Conservation (phyloP, 1,140 invertebrate species). For the Drosophila malerkotliana region DNA sequence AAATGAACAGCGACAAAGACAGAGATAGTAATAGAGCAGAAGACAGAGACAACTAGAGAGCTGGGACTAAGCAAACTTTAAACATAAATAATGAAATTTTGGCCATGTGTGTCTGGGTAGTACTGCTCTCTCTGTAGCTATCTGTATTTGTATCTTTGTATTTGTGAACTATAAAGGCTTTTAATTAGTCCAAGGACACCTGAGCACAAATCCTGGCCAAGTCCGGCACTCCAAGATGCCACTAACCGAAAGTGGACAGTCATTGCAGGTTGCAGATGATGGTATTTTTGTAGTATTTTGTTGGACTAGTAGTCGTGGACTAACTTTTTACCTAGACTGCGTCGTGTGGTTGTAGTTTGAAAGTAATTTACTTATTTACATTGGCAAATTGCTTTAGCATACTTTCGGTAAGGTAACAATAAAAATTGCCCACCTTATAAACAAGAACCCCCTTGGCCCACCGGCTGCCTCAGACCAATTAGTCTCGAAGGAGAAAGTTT, state of each 20-base stretch:
- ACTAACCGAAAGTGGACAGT: slow-evolving; percentile 26
- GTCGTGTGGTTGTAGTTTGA: slow-evolving; percentile 52
- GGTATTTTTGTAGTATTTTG: slow-evolving; percentile 16
- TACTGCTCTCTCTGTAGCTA: background rate
- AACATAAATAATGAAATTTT: slow-evolving; percentile 72
- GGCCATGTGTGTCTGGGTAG: slow-evolving; percentile 29
- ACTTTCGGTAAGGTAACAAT: slow-evolving; percentile 3
- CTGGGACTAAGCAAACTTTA: slow-evolving; percentile 47
- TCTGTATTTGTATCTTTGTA: slow-evolving; percentile 7
- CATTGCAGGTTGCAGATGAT: slow-evolving; percentile 8
- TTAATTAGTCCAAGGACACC: slow-evolving; percentile 78
- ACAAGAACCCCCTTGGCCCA: background rate
- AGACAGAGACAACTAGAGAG: background rate
- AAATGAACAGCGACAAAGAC: slow-evolving; percentile 66
- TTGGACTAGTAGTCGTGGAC: slow-evolving; percentile 4
- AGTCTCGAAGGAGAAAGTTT: slow-evolving; percentile 4
- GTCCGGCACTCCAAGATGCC: slow-evolving; percentile 38
- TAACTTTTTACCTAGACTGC: slow-evolving; percentile 30
- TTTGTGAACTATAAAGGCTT: slow-evolving; percentile 49
- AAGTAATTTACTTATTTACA: slow-evolving; percentile 76
- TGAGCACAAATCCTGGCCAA: slow-evolving; percentile 48
- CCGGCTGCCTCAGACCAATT: slow-evolving; percentile 23
- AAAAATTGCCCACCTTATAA: background rate
- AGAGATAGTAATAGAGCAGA: background rate
- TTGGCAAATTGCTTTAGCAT: slow-evolving; percentile 64